Evolutionary conservation across 2,888 invertebrate species (phyloP), one percentile per base, ranked within the genome.

Genomic region (Perithous albicinctus): DNA sequence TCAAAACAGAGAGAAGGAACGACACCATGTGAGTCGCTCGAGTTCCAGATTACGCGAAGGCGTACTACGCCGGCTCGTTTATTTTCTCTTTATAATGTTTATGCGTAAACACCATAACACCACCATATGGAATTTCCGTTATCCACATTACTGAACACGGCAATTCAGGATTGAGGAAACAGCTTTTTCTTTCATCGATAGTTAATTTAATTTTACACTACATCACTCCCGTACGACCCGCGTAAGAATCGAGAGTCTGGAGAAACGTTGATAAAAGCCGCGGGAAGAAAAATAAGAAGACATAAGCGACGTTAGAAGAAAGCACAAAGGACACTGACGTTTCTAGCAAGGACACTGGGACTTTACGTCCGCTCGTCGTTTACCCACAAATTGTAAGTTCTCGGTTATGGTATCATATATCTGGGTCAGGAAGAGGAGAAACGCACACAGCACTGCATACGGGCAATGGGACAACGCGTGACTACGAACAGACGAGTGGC

Each of bases 381-480:
- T 38, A 35, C 76, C 72, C 67, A 72, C 66, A 54, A 56, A 79
- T 76, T 54, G 72, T 67, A 82, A 67, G 61, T 32, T 72, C 54
- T 26, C 46, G 43, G 56, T 41, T 73, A 26, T 61, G 29, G 41
- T 82, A 54, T 48, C 5, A 63, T 67, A 74, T 74, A 84, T 75
- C 74, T 80, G 80, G 84, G 80, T 78, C 74, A 80, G 77, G 54
- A 67, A 61, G 78, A 69, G 79, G 38, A 74, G 64, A 77, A 51
- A 78, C 59, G 61, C 64, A 64, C 70, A 67, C 70, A 51, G n/a
- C 35, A 48, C 29, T 12, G 48, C 48, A 29, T 32, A 59, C 59
- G 46, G 18, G 69, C 18, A 61, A 69, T 46, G 66, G 70, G 29
- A 63, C 66, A 76, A 82, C 76, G 82, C 82, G 82, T 79, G 79